Evolutionary conservation across 2,797 vertebrate species (phyloP).

Genomic region (Nannoperca australis): DNA sequence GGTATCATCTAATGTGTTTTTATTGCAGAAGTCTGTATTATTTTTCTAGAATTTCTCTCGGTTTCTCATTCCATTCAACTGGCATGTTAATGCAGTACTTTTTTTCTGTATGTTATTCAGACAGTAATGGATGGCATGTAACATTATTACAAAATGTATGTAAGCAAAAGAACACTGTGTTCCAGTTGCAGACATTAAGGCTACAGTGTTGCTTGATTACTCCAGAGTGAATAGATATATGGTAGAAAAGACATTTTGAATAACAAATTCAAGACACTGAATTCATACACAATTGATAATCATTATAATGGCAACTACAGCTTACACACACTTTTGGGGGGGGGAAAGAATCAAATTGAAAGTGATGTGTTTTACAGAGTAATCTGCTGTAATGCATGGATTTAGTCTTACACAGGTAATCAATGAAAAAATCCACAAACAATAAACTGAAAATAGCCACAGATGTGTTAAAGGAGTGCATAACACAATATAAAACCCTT

Average conservation of each 20-base stretch:
- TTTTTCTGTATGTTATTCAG: neutral
- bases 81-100: neutral
- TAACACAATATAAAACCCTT: neutral
- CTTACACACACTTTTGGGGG: neutral
- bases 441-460: no score
- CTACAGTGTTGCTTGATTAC: neutral
- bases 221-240: neutral
- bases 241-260: neutral
- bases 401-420: neutral
- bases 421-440: neutral
- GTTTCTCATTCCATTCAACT: constrained; percentile 6
- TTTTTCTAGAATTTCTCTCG: neutral
- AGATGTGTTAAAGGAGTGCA: neutral
- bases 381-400: neutral
- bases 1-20: constrained; percentile 8
- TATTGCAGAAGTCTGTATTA: neutral
- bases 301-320: neutral
- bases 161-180: neutral
- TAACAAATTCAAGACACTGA: neutral
- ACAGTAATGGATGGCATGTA: neutral
- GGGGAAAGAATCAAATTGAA: neutral
- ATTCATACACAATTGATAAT: neutral
- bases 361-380: neutral
- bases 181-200: neutral
- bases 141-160: neutral